Evolutionary conservation across 1,140 invertebrate species (phyloP).

Genomic region (Pogonomyrmex californicus): DNA sequence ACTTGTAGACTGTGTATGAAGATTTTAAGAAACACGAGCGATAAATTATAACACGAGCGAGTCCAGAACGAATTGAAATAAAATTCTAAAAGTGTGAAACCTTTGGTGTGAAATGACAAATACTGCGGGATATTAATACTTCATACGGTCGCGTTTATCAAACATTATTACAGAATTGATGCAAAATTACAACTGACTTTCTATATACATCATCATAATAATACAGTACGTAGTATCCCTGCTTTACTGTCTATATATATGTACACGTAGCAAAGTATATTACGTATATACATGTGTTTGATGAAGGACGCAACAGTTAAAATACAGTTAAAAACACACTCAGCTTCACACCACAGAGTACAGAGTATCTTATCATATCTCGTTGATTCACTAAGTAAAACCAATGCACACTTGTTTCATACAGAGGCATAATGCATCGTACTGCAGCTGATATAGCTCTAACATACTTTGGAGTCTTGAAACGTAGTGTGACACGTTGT

Average conservation of each 20-base stretch:
- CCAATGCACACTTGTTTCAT: slow-evolving; percentile 56
- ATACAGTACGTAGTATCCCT: slow-evolving; percentile 68
- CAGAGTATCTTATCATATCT: slow-evolving; percentile 31
- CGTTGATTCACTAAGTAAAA: slow-evolving; percentile 56
- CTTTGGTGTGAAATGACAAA: slow-evolving; percentile 71
- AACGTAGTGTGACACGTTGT: slow-evolving; percentile 43
- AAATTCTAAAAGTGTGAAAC: slow-evolving; percentile 69
- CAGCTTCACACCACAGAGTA: slow-evolving; percentile 67
- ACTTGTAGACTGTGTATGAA: neutral
- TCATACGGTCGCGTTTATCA: slow-evolving; percentile 67
- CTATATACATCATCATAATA: slow-evolving; percentile 69
- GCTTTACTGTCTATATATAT: slow-evolving; percentile 70
- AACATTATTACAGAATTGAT: slow-evolving; percentile 66
- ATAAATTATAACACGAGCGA: slow-evolving; percentile 35
- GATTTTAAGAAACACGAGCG: neutral
- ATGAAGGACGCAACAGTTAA: slow-evolving; percentile 70
- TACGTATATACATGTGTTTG: slow-evolving; percentile 62
- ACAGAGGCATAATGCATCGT: slow-evolving; percentile 41
- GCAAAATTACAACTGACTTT: slow-evolving; percentile 71
- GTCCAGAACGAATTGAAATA: neutral
- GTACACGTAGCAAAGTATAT: slow-evolving; percentile 70
- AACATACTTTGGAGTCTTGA: slow-evolving; percentile 33
- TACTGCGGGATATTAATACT: slow-evolving; percentile 66
- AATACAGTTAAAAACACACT: slow-evolving; percentile 65
- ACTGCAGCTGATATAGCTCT: slow-evolving; percentile 30